Percentiles rank a stretch among this genome's conserved stretches.
Conservation (phyloP, 2,113 vertebrate species). For the Silurus glanis region DNA sequence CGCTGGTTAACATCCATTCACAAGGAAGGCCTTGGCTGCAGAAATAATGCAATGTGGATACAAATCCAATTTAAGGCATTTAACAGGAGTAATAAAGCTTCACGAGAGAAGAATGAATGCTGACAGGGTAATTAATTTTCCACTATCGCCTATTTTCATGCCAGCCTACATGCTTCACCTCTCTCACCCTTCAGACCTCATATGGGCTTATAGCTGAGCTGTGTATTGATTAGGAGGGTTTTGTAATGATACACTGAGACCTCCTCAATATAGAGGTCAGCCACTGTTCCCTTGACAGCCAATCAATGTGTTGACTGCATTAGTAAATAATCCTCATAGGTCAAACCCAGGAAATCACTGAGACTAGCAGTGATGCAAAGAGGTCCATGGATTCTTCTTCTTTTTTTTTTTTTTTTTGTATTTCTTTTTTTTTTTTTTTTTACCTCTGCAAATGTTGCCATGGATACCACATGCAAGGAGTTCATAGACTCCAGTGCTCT, state of each 20-base stretch:
- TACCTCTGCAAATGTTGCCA: slow-evolving; percentile 55
- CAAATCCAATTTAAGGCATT: slow-evolving; percentile 37
- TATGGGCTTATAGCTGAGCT: slow-evolving; percentile 51
- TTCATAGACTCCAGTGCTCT: slow-evolving; percentile 44
- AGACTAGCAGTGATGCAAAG: slow-evolving; percentile 42
- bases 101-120: slow-evolving; percentile 19
- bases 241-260: slow-evolving; percentile 55
- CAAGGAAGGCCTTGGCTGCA: slow-evolving; percentile 10
- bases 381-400: slow-evolving; percentile 30
- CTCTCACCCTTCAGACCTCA: slow-evolving; percentile 41
- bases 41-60: slow-evolving; percentile 1
- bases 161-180: slow-evolving; percentile 44
- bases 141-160: slow-evolving; percentile 36
- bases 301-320: slow-evolving; percentile 56
- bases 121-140: slow-evolving; percentile 42
- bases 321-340: slow-evolving; percentile 58
- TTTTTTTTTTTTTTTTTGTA: slow-evolving; percentile 4
- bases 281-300: slow-evolving; percentile 48
- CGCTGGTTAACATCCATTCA: slow-evolving; percentile 10
- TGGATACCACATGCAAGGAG: slow-evolving; percentile 54
- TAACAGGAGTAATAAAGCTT: slow-evolving; percentile 37
- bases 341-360: slow-evolving; percentile 54
- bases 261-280: slow-evolving; percentile 55
- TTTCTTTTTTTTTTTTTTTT: slow-evolving; percentile 15
- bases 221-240: slow-evolving; percentile 50